Evolutionary conservation across 2,113 vertebrate species (phyloP).

Genomic region (Noctilio leporinus): DNA sequence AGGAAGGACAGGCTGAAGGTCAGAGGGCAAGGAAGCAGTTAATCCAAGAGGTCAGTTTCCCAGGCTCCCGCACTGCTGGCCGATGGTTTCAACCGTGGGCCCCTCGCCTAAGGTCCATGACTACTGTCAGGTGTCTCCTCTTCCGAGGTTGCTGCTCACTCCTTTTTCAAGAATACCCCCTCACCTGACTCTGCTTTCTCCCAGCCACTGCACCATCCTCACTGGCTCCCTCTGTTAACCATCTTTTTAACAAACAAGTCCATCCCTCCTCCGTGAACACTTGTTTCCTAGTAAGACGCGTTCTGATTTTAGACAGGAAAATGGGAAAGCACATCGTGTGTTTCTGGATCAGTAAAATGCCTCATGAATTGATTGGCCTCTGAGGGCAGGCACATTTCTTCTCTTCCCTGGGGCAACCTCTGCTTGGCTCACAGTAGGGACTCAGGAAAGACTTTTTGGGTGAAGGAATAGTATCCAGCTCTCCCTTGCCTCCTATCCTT

Average conservation of each 20-base stretch:
- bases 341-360: background rate
- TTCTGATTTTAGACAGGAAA: background rate
- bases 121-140: no score
- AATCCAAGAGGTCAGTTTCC: background rate
- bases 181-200: background rate
- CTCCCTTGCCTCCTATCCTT: background rate
- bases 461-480: background rate
- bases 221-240: no score
- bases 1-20: background rate
- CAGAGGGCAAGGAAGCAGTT: background rate
- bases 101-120: accelerated
- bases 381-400: background rate
- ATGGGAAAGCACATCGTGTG: background rate
- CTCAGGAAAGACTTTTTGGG: background rate
- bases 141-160: background rate
- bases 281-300: background rate
- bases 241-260: background rate
- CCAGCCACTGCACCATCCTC: background rate
- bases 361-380: background rate
- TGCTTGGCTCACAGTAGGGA: background rate
- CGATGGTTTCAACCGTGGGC: background rate
- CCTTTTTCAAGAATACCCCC: background rate
- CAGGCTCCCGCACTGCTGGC: background rate
- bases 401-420: background rate
- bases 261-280: background rate